A percentile compares a stretch with the other conserved stretches of the same genome.
Evolutionary conservation across 2,888 invertebrate genomes (phyloP).

Genomic region (Lasioglossum oenotherae): DNA sequence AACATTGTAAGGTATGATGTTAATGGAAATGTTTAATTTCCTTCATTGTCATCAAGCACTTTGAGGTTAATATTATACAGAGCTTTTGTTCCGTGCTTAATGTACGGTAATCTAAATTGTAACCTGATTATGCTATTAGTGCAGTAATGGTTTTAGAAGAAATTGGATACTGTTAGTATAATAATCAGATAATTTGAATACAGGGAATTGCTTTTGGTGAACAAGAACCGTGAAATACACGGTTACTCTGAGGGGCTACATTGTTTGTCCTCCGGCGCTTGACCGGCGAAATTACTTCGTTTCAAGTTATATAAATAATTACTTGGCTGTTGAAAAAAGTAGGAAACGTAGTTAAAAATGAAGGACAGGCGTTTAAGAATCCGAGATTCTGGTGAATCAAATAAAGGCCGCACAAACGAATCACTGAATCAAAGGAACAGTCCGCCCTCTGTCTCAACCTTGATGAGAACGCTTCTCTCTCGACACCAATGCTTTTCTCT

Average conservation of each 20-base stretch:
- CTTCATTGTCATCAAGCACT: background rate
- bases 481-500: slow-evolving; percentile 34
- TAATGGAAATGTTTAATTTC: background rate
- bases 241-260: background rate
- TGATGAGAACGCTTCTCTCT: slow-evolving; percentile 53
- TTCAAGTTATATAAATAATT: background rate
- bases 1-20: background rate
- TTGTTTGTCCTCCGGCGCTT: background rate
- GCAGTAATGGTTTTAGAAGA: background rate
- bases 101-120: background rate
- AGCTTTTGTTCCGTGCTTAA: background rate
- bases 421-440: slow-evolving; percentile 44
- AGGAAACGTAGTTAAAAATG: slow-evolving; percentile 1
- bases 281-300: background rate
- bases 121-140: background rate
- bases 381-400: slow-evolving; percentile 13
- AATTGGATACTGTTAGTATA: background rate
- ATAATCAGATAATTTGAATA: background rate
- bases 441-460: slow-evolving; percentile 41
- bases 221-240: background rate
- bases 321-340: background rate
- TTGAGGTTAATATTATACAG: background rate
- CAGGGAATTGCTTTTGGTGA: background rate
- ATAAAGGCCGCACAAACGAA: slow-evolving; percentile 36
- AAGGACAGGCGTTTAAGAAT: background rate